Evolutionary conservation across 2,113 vertebrate species (phyloP), one percentile per base, ranked within the genome.

Genomic region (Cardinalis cardinalis): DNA sequence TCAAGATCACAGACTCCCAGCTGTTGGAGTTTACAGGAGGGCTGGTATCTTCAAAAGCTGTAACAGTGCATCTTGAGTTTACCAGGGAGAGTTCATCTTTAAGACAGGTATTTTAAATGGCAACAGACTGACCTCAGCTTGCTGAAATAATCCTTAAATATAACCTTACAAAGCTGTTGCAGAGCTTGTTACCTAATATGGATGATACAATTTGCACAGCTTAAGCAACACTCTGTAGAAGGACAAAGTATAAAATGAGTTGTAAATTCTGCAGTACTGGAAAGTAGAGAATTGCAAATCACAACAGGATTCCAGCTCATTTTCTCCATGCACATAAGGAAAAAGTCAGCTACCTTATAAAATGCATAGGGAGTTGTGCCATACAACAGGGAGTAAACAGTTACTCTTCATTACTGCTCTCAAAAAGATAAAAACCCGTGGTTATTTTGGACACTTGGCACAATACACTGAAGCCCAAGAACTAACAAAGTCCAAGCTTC

Each of bases 291-390:
- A 46, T 8, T 40, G 10, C 34, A 19, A 31, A 58, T n/a, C n/a
- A 44, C 56, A 66, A 41, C 0, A 18, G 1, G 1, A 71, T 68
- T 82, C 55, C 34, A 52, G 19, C 19, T 36, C 10, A 34, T 63
- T 61, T 70, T 69, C 23, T 38, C 41, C 5, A 61, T 14, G 3
- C 9, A 43, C 14, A 13, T 32, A 40, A 40, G 10, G 41, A 89
- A 66, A 31, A 20, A 14, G 5, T 1, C 14, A 34, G 14, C 9
- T 46, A 46, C 8, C 7, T 69, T 58, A 61, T 23, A 56, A 68
- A 76, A 68, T 31, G 40, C 9, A 6, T 4, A 20, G 2, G 4
- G 5, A 5, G 4, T 3, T n/a, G n/a, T n/a, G n/a, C n/a, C n/a
- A n/a, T n/a, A n/a, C n/a, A n/a, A n/a, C n/a, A n/a, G n/a, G n/a